Conservation (phyloP, 2,113 vertebrate genomes). For the Cynocephalus volans region DNA sequence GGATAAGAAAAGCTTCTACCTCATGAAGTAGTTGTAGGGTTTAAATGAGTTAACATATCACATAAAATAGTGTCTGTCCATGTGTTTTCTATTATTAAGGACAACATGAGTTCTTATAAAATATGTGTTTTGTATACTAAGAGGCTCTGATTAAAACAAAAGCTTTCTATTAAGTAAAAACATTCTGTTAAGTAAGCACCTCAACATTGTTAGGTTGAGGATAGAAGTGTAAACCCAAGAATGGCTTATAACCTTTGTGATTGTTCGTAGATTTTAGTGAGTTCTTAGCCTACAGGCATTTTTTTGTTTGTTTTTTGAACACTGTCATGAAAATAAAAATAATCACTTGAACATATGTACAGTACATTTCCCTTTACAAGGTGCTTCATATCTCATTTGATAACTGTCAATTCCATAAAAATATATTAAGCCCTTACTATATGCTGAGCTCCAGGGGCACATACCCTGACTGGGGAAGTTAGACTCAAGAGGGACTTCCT, state of each 20-base stretch:
- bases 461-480: neutral
- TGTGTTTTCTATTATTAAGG: too few species aligned
- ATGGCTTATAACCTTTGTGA: neutral
- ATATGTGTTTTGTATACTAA: too few species aligned
- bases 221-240: neutral
- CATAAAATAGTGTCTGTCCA: too few species aligned
- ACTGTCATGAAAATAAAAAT: neutral
- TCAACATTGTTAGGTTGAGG: too few species aligned
- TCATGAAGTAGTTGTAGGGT: neutral
- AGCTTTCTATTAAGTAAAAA: too few species aligned
- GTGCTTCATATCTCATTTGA: neutral
- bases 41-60: too few species aligned
- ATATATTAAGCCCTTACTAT: neutral
- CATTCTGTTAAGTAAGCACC: too few species aligned
- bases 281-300: neutral
- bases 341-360: neutral
- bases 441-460: neutral
- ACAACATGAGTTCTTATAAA: too few species aligned
- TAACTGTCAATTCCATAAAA: neutral
- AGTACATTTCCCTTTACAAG: neutral
- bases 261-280: neutral
- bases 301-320: neutral
- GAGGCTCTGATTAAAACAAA: too few species aligned
- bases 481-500: neutral
- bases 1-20: constrained; percentile 1